Evolutionary conservation across 1,140 invertebrate genomes (phyloP).

Genomic region (Luehdorfia chinensis): DNA sequence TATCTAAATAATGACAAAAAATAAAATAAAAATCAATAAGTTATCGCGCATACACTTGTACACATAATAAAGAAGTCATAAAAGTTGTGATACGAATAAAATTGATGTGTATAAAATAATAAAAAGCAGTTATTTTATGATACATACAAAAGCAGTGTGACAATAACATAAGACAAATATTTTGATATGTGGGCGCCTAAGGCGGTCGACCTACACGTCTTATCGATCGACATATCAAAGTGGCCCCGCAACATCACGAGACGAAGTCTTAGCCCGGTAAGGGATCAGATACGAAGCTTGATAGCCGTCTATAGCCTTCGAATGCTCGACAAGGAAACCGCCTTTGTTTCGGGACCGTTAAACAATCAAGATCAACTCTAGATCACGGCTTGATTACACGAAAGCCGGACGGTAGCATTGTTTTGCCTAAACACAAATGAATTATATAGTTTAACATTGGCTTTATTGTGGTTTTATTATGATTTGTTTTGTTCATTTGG

Average conservation of each 20-base stretch:
- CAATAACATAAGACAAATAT: too few species aligned
- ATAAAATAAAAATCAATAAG: too few species aligned
- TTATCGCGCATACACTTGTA: too few species aligned
- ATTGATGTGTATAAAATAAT: too few species aligned
- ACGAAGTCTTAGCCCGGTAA: neutral
- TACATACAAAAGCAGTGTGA: too few species aligned
- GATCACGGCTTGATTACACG: neutral
- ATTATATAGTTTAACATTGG: too few species aligned
- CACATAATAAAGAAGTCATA: too few species aligned
- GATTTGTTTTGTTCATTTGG: too few species aligned
- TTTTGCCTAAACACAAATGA: neutral
- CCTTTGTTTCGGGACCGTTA: neutral
- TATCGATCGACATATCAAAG: neutral
- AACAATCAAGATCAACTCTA: slow-evolving; percentile 5
- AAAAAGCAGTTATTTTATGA: too few species aligned
- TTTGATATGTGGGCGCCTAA: neutral
- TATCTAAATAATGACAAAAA: too few species aligned
- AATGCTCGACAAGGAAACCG: neutral
- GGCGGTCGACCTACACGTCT: neutral
- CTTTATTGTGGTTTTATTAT: too few species aligned
- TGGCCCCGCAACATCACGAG: neutral
- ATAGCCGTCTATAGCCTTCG: neutral
- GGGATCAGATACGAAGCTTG: neutral
- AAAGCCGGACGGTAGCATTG: neutral
- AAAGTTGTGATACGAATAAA: too few species aligned